phyloP scores from a whole-genome alignment of 2,113 vertebrate species.

The Clarias batrachus region DNA sequence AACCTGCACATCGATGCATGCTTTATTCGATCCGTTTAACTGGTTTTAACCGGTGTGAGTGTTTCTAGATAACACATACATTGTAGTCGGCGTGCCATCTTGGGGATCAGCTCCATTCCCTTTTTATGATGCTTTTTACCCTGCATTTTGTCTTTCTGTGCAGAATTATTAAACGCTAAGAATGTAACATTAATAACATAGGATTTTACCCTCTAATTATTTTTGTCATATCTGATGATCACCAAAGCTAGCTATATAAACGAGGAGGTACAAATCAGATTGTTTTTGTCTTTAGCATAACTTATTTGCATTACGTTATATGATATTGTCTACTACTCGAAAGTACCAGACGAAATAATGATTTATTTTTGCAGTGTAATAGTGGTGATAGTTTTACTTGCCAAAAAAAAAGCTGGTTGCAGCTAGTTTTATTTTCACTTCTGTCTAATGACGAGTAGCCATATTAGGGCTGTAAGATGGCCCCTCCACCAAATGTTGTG shows the following conservation, averaged over 20 bases:
- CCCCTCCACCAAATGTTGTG: not conserved
- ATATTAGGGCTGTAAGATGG: not conserved
- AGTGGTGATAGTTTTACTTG: not conserved
- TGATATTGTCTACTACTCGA: not conserved
- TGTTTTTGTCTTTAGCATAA: not conserved
- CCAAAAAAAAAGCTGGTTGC: not conserved
- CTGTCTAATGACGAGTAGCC: not conserved
- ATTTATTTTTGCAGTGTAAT: not conserved
- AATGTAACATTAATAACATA: not conserved
- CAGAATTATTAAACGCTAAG: not conserved
- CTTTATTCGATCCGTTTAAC: not conserved
- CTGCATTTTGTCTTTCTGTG: not conserved
- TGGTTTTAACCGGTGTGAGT: not conserved
- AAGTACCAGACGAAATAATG: not conserved
- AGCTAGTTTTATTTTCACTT: not conserved
- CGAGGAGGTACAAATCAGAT: not conserved
- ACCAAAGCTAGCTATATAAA: too few relatives aligned
- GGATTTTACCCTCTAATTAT: not conserved
- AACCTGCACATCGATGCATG: not conserved
- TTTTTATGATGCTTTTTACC: too few relatives aligned
- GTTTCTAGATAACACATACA: not conserved
- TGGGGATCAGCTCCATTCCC: not conserved
- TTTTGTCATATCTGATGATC: not conserved
- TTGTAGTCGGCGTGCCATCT: not conserved
- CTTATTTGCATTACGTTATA: not conserved